Conservation (phyloP, 2,888 invertebrate species). For the Drosophila lutescens region DNA sequence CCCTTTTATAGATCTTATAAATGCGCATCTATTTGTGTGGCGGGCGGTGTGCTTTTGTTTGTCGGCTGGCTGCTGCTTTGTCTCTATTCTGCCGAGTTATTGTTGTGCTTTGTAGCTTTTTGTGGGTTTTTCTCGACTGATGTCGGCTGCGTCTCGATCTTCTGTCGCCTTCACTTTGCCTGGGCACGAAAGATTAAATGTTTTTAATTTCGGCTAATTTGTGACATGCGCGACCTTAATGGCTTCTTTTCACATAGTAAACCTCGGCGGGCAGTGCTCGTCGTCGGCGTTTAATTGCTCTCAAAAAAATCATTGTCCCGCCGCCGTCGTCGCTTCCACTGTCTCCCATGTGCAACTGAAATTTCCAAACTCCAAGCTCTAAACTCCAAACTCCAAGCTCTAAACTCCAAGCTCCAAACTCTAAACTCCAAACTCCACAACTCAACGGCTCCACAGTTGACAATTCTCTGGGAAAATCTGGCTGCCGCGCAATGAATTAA, state of each 20-base stretch:
- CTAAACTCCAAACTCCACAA: background rate
- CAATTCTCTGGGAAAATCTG: slow-evolving; percentile 58
- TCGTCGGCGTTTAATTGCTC: slow-evolving; percentile 64
- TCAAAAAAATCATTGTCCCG: slow-evolving; percentile 32
- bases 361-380: background rate
- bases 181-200: slow-evolving; percentile 66
- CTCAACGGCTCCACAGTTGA: slow-evolving; percentile 46
- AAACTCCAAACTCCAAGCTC: background rate
- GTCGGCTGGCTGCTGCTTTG: slow-evolving; percentile 24
- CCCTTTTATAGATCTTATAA: background rate
- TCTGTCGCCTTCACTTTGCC: slow-evolving; percentile 29
- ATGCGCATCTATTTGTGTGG: slow-evolving; percentile 22
- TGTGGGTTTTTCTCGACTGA: slow-evolving; percentile 34
- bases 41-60: slow-evolving; percentile 27
- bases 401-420: background rate
- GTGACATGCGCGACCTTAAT: slow-evolving; percentile 77
- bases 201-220: slow-evolving; percentile 76
- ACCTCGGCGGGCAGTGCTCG: slow-evolving; percentile 24
- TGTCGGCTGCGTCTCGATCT: slow-evolving; percentile 21
- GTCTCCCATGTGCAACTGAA: slow-evolving; percentile 21
- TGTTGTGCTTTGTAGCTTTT: slow-evolving; percentile 38
- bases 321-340: background rate
- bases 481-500: slow-evolving; percentile 52
- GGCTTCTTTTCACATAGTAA: slow-evolving; percentile 78
- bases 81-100: slow-evolving; percentile 24